Evolutionary conservation across 2,888 invertebrate species (phyloP).

Genomic region (Drepanosiphum platanoidis): DNA sequence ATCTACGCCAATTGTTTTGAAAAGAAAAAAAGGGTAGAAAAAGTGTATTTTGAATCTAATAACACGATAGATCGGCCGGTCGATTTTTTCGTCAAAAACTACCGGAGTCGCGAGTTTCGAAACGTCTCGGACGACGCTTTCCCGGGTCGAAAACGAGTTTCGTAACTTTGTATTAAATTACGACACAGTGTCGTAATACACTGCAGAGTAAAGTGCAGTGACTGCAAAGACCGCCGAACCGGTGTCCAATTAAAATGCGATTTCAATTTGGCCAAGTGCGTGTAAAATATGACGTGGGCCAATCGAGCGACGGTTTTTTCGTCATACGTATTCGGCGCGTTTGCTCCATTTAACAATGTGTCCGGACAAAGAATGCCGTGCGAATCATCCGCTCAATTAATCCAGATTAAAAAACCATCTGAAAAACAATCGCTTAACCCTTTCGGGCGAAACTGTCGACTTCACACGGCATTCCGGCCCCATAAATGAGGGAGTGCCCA

Average conservation of each 20-base stretch:
- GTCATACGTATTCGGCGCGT: slow-evolving; percentile 18
- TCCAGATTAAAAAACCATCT: slow-evolving; percentile 60
- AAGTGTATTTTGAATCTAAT: no score
- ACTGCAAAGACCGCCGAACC: not conserved
- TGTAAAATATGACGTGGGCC: slow-evolving; percentile 10
- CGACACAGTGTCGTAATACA: no score
- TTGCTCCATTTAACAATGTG: slow-evolving; percentile 54
- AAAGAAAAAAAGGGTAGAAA: no score
- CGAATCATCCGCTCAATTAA: slow-evolving; percentile 57
- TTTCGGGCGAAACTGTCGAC: slow-evolving; percentile 55
- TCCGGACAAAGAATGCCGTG: slow-evolving; percentile 24
- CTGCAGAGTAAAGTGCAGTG: no score
- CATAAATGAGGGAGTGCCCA: slow-evolving; percentile 45
- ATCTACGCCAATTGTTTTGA: no score
- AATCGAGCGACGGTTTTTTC: slow-evolving; percentile 26
- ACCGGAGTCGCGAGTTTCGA: no score
- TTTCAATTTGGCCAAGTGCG: not conserved
- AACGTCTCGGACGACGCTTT: no score
- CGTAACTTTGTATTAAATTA: no score
- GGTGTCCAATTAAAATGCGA: not conserved
- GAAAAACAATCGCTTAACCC: slow-evolving; percentile 60
- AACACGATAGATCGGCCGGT: no score
- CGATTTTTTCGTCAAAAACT: no score
- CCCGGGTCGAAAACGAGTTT: no score
- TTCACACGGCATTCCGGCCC: slow-evolving; percentile 31